Percentiles rank a stretch among this genome's conserved stretches.
phyloP scores from a whole-genome alignment of 2,888 invertebrate genomes.

The Palloptera scutellata region DNA sequence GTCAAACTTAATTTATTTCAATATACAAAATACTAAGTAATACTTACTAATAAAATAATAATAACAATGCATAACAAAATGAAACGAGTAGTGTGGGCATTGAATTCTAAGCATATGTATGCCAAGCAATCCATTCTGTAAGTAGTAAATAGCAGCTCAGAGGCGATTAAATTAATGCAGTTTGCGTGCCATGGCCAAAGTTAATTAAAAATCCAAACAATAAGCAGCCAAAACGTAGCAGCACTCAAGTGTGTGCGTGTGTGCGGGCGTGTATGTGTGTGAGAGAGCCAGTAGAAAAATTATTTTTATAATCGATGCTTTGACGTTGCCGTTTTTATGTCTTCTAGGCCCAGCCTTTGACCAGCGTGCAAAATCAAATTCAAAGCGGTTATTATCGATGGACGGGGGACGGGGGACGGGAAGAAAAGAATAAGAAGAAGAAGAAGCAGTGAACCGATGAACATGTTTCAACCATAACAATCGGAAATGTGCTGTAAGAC shows the following conservation, averaged over 20 bases:
- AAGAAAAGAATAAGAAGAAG: too few species aligned
- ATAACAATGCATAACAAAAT: too few species aligned
- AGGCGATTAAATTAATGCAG: conserved; percentile 38
- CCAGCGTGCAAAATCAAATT: too few species aligned
- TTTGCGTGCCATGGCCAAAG: conserved; percentile 38
- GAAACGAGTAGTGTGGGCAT: not conserved
- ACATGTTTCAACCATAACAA: conserved; percentile 24
- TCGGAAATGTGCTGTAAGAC: conserved; percentile 1
- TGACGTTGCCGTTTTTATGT: too few species aligned
- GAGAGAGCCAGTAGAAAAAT: too few species aligned
- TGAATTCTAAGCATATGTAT: conserved; percentile 3
- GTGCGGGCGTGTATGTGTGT: conserved; percentile 15
- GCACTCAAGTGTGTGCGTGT: conserved; percentile 34
- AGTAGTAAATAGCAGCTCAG: conserved; percentile 10
- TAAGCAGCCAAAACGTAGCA: conserved; percentile 15
- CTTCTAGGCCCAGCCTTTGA: too few species aligned
- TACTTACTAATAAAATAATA: too few species aligned
- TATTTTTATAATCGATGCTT: too few species aligned
- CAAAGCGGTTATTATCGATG: too few species aligned
- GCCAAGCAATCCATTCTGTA: conserved; percentile 6
- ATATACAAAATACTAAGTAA: too few species aligned
- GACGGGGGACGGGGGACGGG: too few species aligned
- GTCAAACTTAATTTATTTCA: conserved; percentile 17
- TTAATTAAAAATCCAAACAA: conserved; percentile 42
- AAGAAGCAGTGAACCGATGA: not conserved